Conservation (phyloP, 2,113 vertebrate genomes). For the Seriola rivoliana region DNA sequence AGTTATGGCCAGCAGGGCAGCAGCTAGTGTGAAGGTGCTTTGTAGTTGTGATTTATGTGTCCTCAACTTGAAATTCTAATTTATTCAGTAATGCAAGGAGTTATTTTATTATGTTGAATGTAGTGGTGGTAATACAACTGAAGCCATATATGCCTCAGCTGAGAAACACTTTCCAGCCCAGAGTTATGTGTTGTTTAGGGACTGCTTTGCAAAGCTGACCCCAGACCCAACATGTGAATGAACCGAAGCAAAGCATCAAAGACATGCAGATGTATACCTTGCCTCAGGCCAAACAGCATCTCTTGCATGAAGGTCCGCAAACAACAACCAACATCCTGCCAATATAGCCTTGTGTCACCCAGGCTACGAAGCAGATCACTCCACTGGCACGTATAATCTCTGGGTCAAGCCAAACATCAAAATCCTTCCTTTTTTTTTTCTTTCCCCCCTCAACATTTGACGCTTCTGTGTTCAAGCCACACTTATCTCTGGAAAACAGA, state of each 20-base stretch:
- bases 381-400: constrained; percentile 46
- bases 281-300: constrained; percentile 47
- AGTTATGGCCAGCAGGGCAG: background rate
- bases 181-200: constrained; percentile 16
- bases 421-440: constrained; percentile 20
- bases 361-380: constrained; percentile 47
- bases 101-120: background rate
- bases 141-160: background rate
- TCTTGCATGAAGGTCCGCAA: constrained; percentile 56
- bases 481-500: constrained; percentile 67
- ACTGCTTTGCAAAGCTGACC: constrained; percentile 42
- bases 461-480: constrained; percentile 43
- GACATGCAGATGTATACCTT: constrained; percentile 55
- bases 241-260: constrained; percentile 48
- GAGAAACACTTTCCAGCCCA: constrained; percentile 7
- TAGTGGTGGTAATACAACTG: background rate
- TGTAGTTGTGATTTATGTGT: background rate
- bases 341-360: constrained; percentile 59
- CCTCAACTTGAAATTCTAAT: background rate
- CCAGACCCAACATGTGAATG: constrained; percentile 41
- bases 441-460: constrained; percentile 14
- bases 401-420: constrained; percentile 50
- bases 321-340: constrained; percentile 64
- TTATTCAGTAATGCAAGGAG: background rate
- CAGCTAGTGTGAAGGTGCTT: background rate